Percentiles rank a stretch among this genome's conserved stretches.
phyloP scores from a whole-genome alignment of 2,113 vertebrate species.

The Vombatus ursinus region DNA sequence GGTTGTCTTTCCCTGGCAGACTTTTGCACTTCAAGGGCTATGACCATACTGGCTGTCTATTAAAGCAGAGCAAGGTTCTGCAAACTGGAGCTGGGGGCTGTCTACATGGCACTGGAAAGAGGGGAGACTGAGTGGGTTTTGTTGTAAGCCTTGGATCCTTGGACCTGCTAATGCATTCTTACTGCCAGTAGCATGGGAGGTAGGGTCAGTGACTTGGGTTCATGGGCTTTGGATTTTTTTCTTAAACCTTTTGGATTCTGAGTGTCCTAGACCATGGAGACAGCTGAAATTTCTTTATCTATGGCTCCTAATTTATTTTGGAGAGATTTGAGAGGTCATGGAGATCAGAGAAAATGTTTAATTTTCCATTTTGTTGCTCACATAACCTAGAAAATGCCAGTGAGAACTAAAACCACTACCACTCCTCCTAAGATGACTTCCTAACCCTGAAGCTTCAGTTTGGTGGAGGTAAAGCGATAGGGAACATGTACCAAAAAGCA shows the following conservation, averaged over 20 bases:
- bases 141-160: background rate
- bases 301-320: background rate
- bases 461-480: background rate
- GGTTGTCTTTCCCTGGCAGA: background rate
- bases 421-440: background rate
- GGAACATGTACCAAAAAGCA: background rate
- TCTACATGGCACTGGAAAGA: background rate
- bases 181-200: background rate
- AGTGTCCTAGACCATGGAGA: background rate
- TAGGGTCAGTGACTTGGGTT: background rate
- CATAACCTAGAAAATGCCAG: too few species aligned
- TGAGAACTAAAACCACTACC: too few species aligned
- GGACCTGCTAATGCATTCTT: background rate
- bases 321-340: background rate
- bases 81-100: background rate
- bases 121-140: background rate
- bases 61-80: background rate
- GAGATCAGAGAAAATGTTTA: background rate
- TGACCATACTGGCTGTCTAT: background rate
- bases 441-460: background rate
- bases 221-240: background rate
- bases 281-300: background rate
- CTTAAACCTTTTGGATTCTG: background rate
- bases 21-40: background rate
- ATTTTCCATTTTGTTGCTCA: background rate